These are phyloP conservation scores for Pseudolycoriella hygida DNA, from an alignment of 2,888 invertebrate genomes.

Conservation along the genomic window DNA sequence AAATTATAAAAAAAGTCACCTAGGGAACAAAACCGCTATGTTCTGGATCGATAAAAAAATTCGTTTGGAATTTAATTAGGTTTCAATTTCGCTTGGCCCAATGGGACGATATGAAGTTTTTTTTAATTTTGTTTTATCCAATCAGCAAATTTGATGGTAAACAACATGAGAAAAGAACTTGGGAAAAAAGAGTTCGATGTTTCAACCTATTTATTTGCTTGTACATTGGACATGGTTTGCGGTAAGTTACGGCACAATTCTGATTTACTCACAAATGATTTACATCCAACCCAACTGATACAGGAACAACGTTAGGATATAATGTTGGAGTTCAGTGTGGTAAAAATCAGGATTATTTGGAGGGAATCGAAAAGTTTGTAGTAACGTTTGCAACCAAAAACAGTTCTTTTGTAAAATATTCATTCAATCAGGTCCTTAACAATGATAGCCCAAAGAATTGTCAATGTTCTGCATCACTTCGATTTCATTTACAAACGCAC, in stretches of 20 bases:
- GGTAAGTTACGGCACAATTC: neutral
- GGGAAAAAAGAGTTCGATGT: conserved; percentile 7
- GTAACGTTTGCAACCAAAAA: neutral
- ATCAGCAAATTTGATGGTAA: conserved; percentile 5
- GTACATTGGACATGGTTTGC: conserved; percentile 10
- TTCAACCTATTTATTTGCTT: conserved; percentile 7
- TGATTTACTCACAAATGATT: too few species aligned
- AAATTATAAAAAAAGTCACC: too few species aligned
- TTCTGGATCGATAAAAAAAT: too few species aligned
- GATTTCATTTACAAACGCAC: conserved; percentile 6
- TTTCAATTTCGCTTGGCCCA: too few species aligned
- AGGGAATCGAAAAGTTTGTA: conserved; percentile 2
- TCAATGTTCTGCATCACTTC: conserved; percentile 2
- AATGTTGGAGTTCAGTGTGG: conserved; percentile 4
- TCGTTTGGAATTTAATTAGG: too few species aligned
- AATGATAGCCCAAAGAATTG: neutral
- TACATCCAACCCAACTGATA: too few species aligned
- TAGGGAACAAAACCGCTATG: too few species aligned
- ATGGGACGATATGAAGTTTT: too few species aligned
- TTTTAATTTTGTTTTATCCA: too few species aligned
- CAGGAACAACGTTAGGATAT: conserved; percentile 5
- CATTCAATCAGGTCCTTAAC: neutral
- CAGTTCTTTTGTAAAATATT: neutral
- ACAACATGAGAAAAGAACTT: conserved; percentile 6
- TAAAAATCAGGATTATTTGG: conserved; percentile 4